These are phyloP conservation scores for Hyles euphorbiae DNA, from an alignment of 1,140 invertebrate genomes.

Conservation along the genomic window DNA sequence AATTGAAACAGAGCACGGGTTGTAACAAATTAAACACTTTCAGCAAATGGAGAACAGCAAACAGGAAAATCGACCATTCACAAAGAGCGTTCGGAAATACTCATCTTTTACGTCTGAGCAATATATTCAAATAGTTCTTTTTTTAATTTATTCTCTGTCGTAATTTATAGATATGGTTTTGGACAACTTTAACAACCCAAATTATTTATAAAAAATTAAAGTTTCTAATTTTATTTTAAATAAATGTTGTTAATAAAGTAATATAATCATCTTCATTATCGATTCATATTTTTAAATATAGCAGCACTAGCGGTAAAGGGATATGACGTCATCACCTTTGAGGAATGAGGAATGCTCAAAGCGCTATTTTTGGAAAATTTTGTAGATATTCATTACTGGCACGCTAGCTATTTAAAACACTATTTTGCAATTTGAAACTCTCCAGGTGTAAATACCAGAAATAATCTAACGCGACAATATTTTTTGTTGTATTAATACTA, in stretches of 20 bases:
- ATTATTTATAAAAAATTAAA: too few species aligned
- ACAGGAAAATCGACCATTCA: slow-evolving; percentile 76
- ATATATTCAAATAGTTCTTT: too few species aligned
- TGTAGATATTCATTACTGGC: slow-evolving; percentile 37
- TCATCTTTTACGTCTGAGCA: slow-evolving; percentile 27
- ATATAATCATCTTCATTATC: too few species aligned
- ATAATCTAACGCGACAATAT: neutral
- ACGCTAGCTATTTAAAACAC: slow-evolving; percentile 63
- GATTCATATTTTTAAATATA: slow-evolving; percentile 17
- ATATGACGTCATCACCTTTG: slow-evolving; percentile 45
- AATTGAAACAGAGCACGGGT: slow-evolving; percentile 61
- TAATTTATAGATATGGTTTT: too few species aligned
- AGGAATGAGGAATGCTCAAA: slow-evolving; percentile 30
- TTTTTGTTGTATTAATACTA: too few species aligned
- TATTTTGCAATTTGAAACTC: slow-evolving; percentile 72
- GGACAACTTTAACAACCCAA: too few species aligned
- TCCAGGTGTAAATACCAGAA: slow-evolving; percentile 33
- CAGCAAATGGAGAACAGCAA: slow-evolving; percentile 70
- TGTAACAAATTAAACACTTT: slow-evolving; percentile 69
- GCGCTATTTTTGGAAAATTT: slow-evolving; percentile 69
- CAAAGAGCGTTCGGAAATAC: slow-evolving; percentile 59
- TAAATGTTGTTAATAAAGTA: too few species aligned
- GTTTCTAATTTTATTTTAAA: too few species aligned
- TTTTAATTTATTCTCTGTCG: too few species aligned
- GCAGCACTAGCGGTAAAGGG: slow-evolving; percentile 46